Base-by-base conservation (phyloP, 2,888 invertebrate species). In the Noctua janthe region DNA sequence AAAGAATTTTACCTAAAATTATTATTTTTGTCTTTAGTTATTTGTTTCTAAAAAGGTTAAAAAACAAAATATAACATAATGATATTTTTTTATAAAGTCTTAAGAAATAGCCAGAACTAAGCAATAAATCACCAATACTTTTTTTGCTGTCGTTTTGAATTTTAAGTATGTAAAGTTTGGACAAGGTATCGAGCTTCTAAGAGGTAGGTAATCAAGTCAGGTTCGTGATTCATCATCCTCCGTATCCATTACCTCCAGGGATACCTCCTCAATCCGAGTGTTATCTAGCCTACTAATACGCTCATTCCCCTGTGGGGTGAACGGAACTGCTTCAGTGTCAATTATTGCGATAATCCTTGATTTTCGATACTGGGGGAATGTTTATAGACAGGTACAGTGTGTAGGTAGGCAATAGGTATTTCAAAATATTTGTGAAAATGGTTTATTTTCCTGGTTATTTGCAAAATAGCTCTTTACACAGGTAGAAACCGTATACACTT, bases 211-310 rank as follows among this genome's bases (percentile, higher is more conserved):
- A 29, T 29, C 29, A 29, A 69, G 17, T 23, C 29, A 76, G 69
- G 76, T 51, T 59, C 39, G 78, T 78, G 56, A 87, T 84, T 82
- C 39, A 80, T 87, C 85, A 81, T 71, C 49, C 39, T 62, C 23
- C 39, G 29, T 49, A 13, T 1, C 35, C 35, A 35, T 39, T 39
- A 67, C 71, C 85, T 69, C 76, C 13, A 69, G 83, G 69, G 80
- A 73, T 35, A 47, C 29, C 51, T 64, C 23, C 75, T 78, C 80
- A 70, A 83, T 78, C 59, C 62, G 13, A 70, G 71, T 70, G 73
- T 69, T 81, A 80, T 78, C 77, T 79, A 69, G 64, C 43, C 72
- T 62, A 54, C 13, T 64, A 64, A 64, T 74, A 76, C 7, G 64
- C 71, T 39, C 29, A 56, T 11, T 59, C 72, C 76, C 79, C 6